Evolutionary conservation across 2,113 vertebrate species (phyloP).

Genomic region (Grantiella picta): DNA sequence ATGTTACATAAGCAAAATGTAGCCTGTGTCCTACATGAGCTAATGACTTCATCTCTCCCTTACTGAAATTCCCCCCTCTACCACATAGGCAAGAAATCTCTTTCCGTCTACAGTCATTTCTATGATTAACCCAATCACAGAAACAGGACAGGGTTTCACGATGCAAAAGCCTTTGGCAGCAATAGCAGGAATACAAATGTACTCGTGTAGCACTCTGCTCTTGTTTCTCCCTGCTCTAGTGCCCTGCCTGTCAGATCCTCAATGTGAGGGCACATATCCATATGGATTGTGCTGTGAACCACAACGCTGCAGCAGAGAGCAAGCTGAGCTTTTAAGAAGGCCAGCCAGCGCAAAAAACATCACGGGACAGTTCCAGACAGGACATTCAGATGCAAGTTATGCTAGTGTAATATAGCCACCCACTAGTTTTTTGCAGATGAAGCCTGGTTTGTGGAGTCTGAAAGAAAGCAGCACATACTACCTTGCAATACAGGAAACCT

Average conservation of each 20-base stretch:
- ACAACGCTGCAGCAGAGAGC: not conserved
- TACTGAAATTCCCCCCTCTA: not conserved
- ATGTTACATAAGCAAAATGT: slow-evolving; percentile 1
- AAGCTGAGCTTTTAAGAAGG: not conserved
- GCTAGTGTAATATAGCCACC: not conserved
- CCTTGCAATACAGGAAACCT: not conserved
- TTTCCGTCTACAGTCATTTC: not conserved
- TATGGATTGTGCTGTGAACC: not conserved
- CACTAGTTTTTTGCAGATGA: not conserved
- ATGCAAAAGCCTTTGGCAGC: not conserved
- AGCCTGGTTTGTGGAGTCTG: not conserved
- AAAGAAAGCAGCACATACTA: not conserved
- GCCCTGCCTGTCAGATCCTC: not conserved
- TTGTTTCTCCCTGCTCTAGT: not conserved
- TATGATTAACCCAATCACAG: not conserved
- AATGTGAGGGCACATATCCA: not conserved
- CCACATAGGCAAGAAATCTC: not conserved
- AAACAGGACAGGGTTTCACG: not conserved
- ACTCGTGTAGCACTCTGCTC: not conserved
- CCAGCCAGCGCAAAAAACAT: not conserved
- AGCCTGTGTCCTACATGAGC: not conserved
- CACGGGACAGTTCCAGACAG: not conserved
- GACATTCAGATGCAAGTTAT: not conserved
- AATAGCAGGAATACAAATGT: not conserved
- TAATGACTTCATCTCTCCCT: not conserved